Evolutionary conservation across 2,888 invertebrate genomes (phyloP).

Genomic region (Dynastes maya): DNA sequence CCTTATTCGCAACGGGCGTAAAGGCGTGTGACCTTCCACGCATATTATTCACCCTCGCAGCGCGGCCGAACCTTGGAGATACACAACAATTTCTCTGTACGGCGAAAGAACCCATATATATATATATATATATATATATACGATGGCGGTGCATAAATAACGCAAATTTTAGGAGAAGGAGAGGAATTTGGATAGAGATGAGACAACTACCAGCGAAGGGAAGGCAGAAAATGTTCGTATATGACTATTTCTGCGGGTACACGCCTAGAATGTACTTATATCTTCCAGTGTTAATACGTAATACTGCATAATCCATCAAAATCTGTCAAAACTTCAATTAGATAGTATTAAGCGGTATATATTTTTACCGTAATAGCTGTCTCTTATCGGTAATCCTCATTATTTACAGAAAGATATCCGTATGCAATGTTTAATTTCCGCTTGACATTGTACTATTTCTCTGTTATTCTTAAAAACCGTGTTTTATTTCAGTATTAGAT

Average conservation of each 20-base stretch:
- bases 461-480: too few relatives aligned
- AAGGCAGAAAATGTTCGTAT: background rate
- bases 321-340: too few relatives aligned
- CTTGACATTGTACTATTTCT: too few relatives aligned
- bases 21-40: conserved; percentile 51
- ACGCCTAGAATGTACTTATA: background rate
- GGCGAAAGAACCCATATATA: conserved; percentile 15
- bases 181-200: background rate
- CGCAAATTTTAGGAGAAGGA: conserved; percentile 50
- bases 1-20: conserved; percentile 43
- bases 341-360: too few relatives aligned
- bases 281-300: background rate
- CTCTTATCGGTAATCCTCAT: background rate
- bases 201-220: too few relatives aligned
- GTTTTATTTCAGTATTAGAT: too few relatives aligned
- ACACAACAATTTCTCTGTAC: conserved; percentile 55
- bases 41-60: conserved; percentile 58
- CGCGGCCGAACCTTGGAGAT: conserved; percentile 52
- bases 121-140: conserved; percentile 20
- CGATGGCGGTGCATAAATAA: conserved; percentile 58
- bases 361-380: background rate
- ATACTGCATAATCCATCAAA: too few relatives aligned
- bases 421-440: too few relatives aligned
- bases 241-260: background rate
- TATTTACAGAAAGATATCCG: background rate